Evolutionary conservation across 2,888 invertebrate species (phyloP), one percentile per base, ranked within the genome.

Genomic region (Eupithecia pulchellata): DNA sequence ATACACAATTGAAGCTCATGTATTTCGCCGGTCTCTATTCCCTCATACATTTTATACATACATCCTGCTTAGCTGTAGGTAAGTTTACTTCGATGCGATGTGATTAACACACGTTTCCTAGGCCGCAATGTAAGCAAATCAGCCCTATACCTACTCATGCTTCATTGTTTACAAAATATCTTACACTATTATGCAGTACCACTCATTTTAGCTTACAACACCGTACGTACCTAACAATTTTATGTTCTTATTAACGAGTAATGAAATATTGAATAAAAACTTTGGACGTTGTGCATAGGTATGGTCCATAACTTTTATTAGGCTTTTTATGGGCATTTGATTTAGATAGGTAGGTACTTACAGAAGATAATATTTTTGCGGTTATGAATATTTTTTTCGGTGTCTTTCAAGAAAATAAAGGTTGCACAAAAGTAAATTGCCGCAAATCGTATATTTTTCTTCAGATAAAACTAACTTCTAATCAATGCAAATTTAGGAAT

Each of bases 111-210:
- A 82, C 71, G 70, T 64, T 47, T 36, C 77, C 82, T 84, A 79
- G 84, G 82, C 75, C 80, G 79, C 77, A 77, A 78, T 79, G 81
- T 85, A 86, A 85, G 80, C 86, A 72, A 86, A 84, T 86, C 83
- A 82, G 79, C 84, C 81, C 79, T 82, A 79, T 82, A 80, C 20
- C 34, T 61, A 61, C 34, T 36, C 4, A 61, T 78, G 75, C 78
- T 68, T 71, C 75, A 75, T 77, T 85, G 84, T 87, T 87, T 87
- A 85, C 83, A 83, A 87, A 87, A 61, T 61, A 61, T 61, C 34
- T 34, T 61, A 25, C 34, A 61, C 4, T 25, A 36, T 61, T 61
- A 61, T 61, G 34, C 32, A 36, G 61, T 69, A 72, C 71, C 71
- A 57, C 62, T 68, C 72, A 81, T 79, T 73, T 73, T 64, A 70